These are phyloP conservation scores for Pherbina coryleti DNA, from an alignment of 2,888 invertebrate genomes.

Conservation along the genomic window DNA sequence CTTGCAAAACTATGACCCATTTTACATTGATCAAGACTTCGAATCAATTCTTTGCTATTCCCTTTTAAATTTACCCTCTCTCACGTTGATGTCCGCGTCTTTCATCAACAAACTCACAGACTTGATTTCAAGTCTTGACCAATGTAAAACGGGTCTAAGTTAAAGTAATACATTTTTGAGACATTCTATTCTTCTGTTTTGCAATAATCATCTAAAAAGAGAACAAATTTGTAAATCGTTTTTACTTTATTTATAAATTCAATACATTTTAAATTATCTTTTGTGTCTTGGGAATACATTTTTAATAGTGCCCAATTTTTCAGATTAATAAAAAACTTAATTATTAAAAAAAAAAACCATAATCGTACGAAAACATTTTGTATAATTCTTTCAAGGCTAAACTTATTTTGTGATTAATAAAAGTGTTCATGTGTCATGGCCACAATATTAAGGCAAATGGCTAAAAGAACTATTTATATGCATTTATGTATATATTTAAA, in stretches of 20 bases:
- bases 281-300: neutral
- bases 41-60: no score
- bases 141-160: no score
- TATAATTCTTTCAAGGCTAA: neutral
- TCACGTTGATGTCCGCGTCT: no score
- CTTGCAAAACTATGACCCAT: no score
- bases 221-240: neutral
- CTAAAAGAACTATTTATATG: neutral
- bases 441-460: neutral
- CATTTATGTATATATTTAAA: neutral
- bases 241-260: neutral
- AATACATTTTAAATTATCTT: neutral
- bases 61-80: no score
- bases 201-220: no score
- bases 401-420: neutral
- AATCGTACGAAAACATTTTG: neutral
- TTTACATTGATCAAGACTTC: no score
- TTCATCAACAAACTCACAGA: no score
- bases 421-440: neutral
- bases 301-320: neutral
- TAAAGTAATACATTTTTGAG: no score
- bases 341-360: neutral
- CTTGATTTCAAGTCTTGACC: no score
- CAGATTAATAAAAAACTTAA: neutral
- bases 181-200: no score